These are phyloP conservation scores for Koerneria pararmatus DNA, from an alignment of 2,888 invertebrate species.

Conservation along the genomic window DNA sequence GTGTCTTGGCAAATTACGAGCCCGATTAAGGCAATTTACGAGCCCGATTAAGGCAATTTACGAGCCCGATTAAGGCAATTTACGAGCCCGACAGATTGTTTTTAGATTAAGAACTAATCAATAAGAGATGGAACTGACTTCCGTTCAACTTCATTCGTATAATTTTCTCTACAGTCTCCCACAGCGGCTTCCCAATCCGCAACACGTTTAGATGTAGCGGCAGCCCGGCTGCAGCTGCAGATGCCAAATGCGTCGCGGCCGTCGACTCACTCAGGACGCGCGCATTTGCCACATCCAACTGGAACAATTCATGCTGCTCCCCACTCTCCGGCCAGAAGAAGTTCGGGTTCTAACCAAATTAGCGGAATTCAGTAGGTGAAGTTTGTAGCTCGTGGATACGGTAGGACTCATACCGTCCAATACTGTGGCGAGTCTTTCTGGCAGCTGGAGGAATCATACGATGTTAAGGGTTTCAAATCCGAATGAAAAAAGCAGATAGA, in stretches of 20 bases:
- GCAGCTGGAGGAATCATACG: slow-evolving; percentile 5
- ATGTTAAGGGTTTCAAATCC: neutral
- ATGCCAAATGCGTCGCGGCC: slow-evolving; percentile 28
- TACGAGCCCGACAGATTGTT: too few relatives aligned
- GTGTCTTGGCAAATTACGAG: too few relatives aligned
- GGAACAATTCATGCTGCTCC: slow-evolving; percentile 6
- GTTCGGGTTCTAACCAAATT: slow-evolving; percentile 5
- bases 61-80: too few relatives aligned
- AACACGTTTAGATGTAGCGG: slow-evolving; percentile 41
- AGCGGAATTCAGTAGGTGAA: neutral
- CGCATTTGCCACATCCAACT: slow-evolving; percentile 26
- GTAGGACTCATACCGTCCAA: neutral
- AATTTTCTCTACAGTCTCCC: slow-evolving; percentile 28
- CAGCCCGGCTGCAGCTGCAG: slow-evolving; percentile 36
- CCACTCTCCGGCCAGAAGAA: too few relatives aligned
- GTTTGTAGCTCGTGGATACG: slow-evolving; percentile 6
- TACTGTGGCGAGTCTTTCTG: neutral
- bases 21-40: too few relatives aligned
- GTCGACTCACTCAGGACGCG: slow-evolving; percentile 26
- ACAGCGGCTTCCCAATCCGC: slow-evolving; percentile 27
- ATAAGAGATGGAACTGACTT: too few relatives aligned
- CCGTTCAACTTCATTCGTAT: slow-evolving; percentile 16
- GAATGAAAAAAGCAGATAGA: slow-evolving; percentile 13
- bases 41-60: too few relatives aligned
- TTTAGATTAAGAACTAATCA: too few relatives aligned